Evolutionary conservation across 2,113 vertebrate species (phyloP).

Genomic region (Spermophilus dauricus): DNA sequence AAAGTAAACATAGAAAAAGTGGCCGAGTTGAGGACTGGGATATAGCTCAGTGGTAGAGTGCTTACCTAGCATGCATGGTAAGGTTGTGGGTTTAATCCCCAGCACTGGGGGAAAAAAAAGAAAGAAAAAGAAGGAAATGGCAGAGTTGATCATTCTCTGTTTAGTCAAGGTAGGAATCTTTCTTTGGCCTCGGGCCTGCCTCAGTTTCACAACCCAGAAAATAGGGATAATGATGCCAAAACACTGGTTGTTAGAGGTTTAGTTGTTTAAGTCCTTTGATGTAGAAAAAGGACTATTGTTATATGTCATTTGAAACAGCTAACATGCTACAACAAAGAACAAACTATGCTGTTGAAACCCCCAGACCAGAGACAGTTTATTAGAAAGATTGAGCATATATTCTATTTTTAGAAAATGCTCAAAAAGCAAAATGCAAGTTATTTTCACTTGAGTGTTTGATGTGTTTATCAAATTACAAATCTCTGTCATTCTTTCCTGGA

Average conservation of each 20-base stretch:
- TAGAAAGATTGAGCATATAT: constrained; percentile 63
- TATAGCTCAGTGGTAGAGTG: not conserved
- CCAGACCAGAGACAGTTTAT: constrained; percentile 64
- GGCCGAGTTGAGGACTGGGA: not conserved
- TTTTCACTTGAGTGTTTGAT: constrained; percentile 78
- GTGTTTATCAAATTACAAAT: constrained; percentile 81
- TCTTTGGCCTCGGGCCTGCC: constrained; percentile 63
- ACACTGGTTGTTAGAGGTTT: constrained; percentile 61
- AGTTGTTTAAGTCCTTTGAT: constrained; percentile 79
- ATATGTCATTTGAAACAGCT: constrained; percentile 69
- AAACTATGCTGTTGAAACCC: constrained; percentile 66
- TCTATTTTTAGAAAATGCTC: constrained; percentile 77
- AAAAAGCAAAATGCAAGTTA: constrained; percentile 72
- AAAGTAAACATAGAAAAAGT: not conserved
- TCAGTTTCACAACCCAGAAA: constrained; percentile 79
- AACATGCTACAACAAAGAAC: constrained; percentile 79
- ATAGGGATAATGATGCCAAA: constrained; percentile 73
- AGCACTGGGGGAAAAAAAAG: not conserved
- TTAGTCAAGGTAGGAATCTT: constrained; percentile 71
- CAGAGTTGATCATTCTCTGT: constrained; percentile 52
- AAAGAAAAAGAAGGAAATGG: not conserved
- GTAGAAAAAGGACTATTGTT: constrained; percentile 70
- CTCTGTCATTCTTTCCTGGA: constrained; percentile 75
- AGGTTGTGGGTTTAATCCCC: not conserved
- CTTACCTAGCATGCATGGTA: too few relatives aligned